Conservation (phyloP, 2,888 invertebrate genomes). For the Brenthis daphne region DNA sequence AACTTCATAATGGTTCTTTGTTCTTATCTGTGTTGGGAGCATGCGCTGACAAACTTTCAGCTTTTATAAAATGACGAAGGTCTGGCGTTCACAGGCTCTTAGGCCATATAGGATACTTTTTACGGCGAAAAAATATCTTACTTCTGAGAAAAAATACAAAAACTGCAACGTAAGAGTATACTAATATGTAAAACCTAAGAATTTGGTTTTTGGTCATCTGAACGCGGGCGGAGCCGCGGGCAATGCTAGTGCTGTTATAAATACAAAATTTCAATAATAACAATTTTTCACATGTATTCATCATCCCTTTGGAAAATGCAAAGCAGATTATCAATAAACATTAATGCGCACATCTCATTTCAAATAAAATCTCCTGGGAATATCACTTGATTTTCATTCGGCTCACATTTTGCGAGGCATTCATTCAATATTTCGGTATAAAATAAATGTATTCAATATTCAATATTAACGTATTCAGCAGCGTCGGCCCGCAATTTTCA, state of each 20-base stretch:
- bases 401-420: slow-evolving; percentile 62
- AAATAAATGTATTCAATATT: slow-evolving; percentile 80
- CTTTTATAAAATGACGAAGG: too few relatives aligned
- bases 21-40: too few relatives aligned
- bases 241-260: neutral
- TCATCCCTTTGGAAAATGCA: slow-evolving; percentile 33
- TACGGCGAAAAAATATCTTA: too few relatives aligned
- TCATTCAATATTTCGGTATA: slow-evolving; percentile 75
- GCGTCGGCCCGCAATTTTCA: slow-evolving; percentile 80
- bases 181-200: too few relatives aligned
- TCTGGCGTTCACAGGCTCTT: too few relatives aligned
- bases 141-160: too few relatives aligned
- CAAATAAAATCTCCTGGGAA: slow-evolving; percentile 66
- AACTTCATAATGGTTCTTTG: too few relatives aligned
- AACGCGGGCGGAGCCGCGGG: too few relatives aligned
- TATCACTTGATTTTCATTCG: slow-evolving; percentile 65
- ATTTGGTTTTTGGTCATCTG: too few relatives aligned
- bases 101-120: too few relatives aligned
- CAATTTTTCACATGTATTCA: slow-evolving; percentile 27
- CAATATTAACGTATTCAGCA: slow-evolving; percentile 80
- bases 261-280: slow-evolving; percentile 19
- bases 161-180: too few relatives aligned
- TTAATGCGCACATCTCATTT: slow-evolving; percentile 62
- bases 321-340: slow-evolving; percentile 57
- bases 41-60: too few relatives aligned